Evolutionary conservation across 2,113 vertebrate genomes (phyloP).

Genomic region (Phylloscopus trochilus): DNA sequence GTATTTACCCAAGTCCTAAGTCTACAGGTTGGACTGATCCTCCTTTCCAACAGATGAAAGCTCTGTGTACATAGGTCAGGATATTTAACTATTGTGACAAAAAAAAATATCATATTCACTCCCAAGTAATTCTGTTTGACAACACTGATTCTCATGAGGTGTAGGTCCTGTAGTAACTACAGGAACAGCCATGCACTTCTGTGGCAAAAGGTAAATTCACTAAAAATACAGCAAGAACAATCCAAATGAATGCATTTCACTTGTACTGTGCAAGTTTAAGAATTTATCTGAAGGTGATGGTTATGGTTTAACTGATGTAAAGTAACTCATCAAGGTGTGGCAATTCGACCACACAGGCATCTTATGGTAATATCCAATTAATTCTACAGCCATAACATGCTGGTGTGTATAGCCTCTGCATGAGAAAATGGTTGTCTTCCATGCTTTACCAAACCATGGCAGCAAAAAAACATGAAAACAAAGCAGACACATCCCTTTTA

Average conservation of each 20-base stretch:
- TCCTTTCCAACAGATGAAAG: background rate
- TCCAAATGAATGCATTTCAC: background rate
- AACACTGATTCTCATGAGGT: background rate
- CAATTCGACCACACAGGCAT: background rate
- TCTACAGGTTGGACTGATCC: background rate
- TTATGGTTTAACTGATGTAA: background rate
- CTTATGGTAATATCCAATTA: background rate
- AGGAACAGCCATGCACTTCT: background rate
- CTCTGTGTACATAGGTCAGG: background rate
- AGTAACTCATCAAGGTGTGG: background rate
- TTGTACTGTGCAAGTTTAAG: background rate
- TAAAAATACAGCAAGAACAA: background rate
- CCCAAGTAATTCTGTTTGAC: background rate
- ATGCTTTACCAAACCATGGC: background rate
- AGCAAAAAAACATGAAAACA: background rate
- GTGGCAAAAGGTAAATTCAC: background rate
- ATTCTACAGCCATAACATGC: background rate
- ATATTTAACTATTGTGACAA: background rate
- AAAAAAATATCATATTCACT: background rate
- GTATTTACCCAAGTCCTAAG: background rate
- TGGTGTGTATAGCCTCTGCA: background rate
- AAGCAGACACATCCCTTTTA: background rate
- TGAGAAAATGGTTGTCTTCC: background rate
- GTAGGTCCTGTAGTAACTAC: background rate
- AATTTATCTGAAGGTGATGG: background rate